Conservation (phyloP, 2,888 invertebrate genomes). For the Apotomis turbidana region DNA sequence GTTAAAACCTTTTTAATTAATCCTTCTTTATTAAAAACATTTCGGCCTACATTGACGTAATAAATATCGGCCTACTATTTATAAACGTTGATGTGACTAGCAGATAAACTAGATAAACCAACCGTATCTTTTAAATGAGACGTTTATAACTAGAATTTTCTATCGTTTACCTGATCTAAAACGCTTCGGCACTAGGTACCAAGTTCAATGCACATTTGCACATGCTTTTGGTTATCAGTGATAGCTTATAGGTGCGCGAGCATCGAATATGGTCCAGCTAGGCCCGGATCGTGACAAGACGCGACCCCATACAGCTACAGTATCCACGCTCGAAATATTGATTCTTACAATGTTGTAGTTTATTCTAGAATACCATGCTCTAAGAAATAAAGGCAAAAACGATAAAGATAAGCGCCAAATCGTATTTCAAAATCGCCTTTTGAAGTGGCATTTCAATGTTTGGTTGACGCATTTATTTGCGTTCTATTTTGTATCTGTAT, state of each 20-base stretch:
- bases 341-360: slow-evolving; percentile 45
- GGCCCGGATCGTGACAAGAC: slow-evolving; percentile 69
- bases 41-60: background rate
- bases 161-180: slow-evolving; percentile 13
- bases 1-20: too few relatives aligned
- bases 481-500: background rate
- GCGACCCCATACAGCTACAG: slow-evolving; percentile 53
- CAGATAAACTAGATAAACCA: background rate
- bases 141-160: slow-evolving; percentile 10
- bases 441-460: background rate
- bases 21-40: background rate
- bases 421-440: background rate
- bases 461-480: background rate
- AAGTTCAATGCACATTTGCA: slow-evolving; percentile 58
- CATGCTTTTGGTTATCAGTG: slow-evolving; percentile 71
- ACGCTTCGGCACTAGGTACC: slow-evolving; percentile 14
- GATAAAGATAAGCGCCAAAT: slow-evolving; percentile 9
- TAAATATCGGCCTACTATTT: background rate
- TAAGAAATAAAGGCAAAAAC: slow-evolving; percentile 7
- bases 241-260: slow-evolving; percentile 63
- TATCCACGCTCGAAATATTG: slow-evolving; percentile 46
- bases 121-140: slow-evolving; percentile 19
- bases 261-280: slow-evolving; percentile 65
- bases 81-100: background rate
- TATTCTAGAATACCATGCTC: slow-evolving; percentile 16